Percentiles rank a stretch among this genome's conserved stretches.
Evolutionary conservation across 2,888 invertebrate genomes (phyloP).

Genomic region (Apoderus coryli): DNA sequence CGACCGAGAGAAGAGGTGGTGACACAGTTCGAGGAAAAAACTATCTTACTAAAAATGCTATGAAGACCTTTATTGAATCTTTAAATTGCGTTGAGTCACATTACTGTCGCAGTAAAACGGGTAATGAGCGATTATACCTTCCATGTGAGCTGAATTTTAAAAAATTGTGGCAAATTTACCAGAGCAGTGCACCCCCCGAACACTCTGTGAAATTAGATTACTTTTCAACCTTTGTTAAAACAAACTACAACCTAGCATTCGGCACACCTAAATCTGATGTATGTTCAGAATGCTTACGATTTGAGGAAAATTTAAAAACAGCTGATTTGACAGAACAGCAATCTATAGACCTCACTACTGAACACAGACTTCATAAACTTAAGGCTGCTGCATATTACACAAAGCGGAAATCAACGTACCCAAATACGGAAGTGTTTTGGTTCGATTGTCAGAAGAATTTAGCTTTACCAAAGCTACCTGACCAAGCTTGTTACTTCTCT

Average conservation of each 20-base stretch:
- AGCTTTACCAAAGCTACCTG: slow-evolving; percentile 11
- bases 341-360: background rate
- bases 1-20: slow-evolving; percentile 3
- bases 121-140: no score
- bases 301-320: slow-evolving; percentile 6
- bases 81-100: slow-evolving; percentile 4
- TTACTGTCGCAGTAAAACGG: slow-evolving; percentile 4
- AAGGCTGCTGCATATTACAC: slow-evolving; percentile 5
- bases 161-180: slow-evolving; percentile 7
- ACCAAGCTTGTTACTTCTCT: slow-evolving; percentile 9
- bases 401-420: background rate
- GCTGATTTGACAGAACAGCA: background rate
- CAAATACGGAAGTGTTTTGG: slow-evolving; percentile 4
- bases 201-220: slow-evolving; percentile 9
- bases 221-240: slow-evolving; percentile 9
- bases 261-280: slow-evolving; percentile 9
- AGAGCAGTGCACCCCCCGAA: background rate
- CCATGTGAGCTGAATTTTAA: slow-evolving; percentile 9
- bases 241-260: slow-evolving; percentile 7
- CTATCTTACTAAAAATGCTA: no score
- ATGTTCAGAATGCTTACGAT: slow-evolving; percentile 5
- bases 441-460: slow-evolving; percentile 9
- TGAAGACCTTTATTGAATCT: slow-evolving; percentile 5
- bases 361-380: background rate
- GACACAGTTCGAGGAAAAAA: background rate